phyloP scores from a whole-genome alignment of 2,113 vertebrate genomes.

The Ellobius talpinus region DNA sequence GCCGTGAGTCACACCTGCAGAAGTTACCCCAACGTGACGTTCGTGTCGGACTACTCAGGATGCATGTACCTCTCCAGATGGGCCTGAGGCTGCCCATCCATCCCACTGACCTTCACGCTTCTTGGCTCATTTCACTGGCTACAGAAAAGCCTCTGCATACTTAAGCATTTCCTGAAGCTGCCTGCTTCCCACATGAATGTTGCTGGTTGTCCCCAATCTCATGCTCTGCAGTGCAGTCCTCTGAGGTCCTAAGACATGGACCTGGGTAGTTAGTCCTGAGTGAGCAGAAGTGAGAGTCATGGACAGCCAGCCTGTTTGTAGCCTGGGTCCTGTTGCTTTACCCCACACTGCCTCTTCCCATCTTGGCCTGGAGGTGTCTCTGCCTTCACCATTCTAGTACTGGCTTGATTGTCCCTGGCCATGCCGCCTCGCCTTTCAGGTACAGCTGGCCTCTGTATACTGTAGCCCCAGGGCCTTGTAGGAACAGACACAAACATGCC shows the following conservation, averaged over 20 bases:
- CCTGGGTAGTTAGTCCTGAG: background rate
- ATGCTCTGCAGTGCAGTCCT: background rate
- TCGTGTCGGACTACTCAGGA: background rate
- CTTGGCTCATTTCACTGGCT: background rate
- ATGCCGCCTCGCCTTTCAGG: background rate
- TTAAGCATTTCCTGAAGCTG: background rate
- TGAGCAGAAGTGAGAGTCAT: background rate
- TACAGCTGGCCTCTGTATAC: accelerated
- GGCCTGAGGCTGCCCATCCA: background rate
- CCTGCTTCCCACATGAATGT: background rate
- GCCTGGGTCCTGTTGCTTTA: background rate
- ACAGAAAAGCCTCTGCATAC: background rate
- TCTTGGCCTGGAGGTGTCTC: background rate
- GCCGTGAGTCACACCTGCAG: background rate
- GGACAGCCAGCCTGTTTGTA: background rate
- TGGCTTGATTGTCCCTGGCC: accelerated
- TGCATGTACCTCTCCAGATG: background rate
- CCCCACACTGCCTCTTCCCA: background rate
- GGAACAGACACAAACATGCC: background rate
- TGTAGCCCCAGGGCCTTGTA: background rate
- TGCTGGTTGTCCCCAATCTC: background rate
- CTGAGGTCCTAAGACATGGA: accelerated
- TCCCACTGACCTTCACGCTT: background rate
- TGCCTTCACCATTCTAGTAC: too few species aligned
- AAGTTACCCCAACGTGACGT: background rate